Evolutionary conservation across 2,888 invertebrate species (phyloP), one percentile per base, ranked within the genome.

Genomic region (Autographa pulchrina): DNA sequence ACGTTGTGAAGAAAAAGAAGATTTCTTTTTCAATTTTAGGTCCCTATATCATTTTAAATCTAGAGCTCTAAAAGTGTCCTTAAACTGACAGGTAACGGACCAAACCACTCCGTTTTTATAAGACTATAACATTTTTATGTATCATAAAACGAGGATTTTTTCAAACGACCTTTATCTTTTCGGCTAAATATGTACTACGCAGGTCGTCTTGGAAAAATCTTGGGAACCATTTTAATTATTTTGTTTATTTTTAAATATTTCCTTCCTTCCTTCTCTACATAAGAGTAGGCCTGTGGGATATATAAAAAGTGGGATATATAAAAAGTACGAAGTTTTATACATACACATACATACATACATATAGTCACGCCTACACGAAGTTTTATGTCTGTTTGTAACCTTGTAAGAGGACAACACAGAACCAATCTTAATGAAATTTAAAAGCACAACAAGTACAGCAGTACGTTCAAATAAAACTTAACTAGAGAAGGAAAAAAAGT

Each of bases 31-130:
- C 31, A 25, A 31, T 48, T 43, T 63, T 31, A 31, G 48, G 18
- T 59, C 60, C 18, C 3, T 60, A 32, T 18, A 11, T 6, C 11
- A 41, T 41, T n/a, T 66, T 2, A 2, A 38, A 11, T 32, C 48
- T 48, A 52, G 48, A 31, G 25, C 20, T 43, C 25, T 38, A 54
- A 71, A 75, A 78, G 75, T 52, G 54, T 65, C 61, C 67, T 59
- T 67, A 79, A 79, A 79, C 63, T 75, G 62, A 59, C 80, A 79
- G 80, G 78, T 79, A 80, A 61, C 72, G 63, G 52, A 54, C 70
- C 59, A 66, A 72, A 68, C 61, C 72, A 79, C 80, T 78, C 68
- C 66, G 54, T 62, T 59, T 79, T 78, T 79, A 56, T 79, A 78
- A 65, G 77, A 68, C 72, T 76, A 75, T 72, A 75, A 75, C 64